Conservation (phyloP, 2,888 invertebrate species). For the Andrena bicolor region DNA sequence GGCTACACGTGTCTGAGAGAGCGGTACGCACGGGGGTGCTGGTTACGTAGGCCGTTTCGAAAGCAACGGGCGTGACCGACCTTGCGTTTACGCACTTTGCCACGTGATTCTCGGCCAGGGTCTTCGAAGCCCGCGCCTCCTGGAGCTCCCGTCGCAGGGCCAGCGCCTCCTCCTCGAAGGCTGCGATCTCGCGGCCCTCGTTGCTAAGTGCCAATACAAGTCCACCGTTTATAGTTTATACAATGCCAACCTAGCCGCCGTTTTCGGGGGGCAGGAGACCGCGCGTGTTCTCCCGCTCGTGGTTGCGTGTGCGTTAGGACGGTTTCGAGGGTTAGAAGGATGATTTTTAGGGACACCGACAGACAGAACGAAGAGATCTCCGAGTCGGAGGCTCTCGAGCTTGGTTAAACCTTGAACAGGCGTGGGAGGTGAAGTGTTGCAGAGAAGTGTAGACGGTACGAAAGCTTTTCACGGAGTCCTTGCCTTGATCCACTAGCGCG, state of each 20-base stretch:
- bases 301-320: slow-evolving; percentile 6
- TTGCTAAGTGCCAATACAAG: slow-evolving; percentile 75
- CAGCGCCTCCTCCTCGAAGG: slow-evolving; percentile 83
- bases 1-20: slow-evolving; percentile 67
- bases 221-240: slow-evolving; percentile 51
- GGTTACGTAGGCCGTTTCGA: slow-evolving; percentile 78
- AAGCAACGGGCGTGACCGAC: slow-evolving; percentile 76
- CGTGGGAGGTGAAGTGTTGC: too few species aligned
- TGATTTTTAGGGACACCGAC: too few species aligned
- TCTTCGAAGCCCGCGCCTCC: slow-evolving; percentile 82
- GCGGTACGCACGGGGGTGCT: slow-evolving; percentile 83
- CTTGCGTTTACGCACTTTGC: slow-evolving; percentile 83
- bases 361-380: too few species aligned
- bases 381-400: too few species aligned
- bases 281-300: slow-evolving; percentile 1
- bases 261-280: not conserved
- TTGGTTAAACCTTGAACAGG: too few species aligned
- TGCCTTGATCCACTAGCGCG: not conserved
- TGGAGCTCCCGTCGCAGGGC: slow-evolving; percentile 82
- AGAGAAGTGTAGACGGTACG: too few species aligned
- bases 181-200: slow-evolving; percentile 82
- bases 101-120: slow-evolving; percentile 78
- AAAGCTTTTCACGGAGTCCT: not conserved
- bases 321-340: not conserved
- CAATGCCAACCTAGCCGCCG: not conserved